Conservation (phyloP, 2,113 vertebrate species). For the Trematomus loennbergii region DNA sequence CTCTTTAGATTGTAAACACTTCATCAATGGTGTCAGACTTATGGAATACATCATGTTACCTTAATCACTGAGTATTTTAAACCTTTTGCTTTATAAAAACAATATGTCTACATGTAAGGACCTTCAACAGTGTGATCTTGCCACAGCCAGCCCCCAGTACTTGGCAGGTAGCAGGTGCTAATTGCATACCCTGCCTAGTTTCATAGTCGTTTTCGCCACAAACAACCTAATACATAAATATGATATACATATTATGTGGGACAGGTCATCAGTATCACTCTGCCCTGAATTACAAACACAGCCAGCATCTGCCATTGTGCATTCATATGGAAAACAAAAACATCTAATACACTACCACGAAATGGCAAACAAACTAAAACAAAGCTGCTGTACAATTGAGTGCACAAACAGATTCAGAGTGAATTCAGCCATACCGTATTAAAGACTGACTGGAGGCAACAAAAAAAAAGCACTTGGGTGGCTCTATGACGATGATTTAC, state of each 20-base stretch:
- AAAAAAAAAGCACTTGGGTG: slow-evolving; percentile 3
- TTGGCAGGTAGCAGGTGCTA: no score
- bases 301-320: slow-evolving; percentile 13
- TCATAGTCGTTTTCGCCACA: neutral
- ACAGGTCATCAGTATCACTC: neutral
- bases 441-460: slow-evolving; percentile 6
- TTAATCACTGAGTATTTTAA: no score
- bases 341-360: slow-evolving; percentile 13
- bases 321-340: slow-evolving; percentile 39
- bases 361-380: neutral
- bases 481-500: neutral
- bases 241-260: neutral
- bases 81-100: no score
- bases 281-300: slow-evolving; percentile 6
- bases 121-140: no score
- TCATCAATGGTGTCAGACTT: no score
- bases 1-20: no score
- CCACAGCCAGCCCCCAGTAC: no score
- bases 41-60: no score
- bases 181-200: neutral
- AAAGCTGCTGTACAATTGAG: slow-evolving; percentile 10
- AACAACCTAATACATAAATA: neutral
- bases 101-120: no score
- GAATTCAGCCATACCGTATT: slow-evolving; percentile 32
- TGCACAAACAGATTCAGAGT: slow-evolving; percentile 29